phyloP scores from a whole-genome alignment of 2,888 invertebrate genomes.

The Pristionchus fissidentatus region DNA sequence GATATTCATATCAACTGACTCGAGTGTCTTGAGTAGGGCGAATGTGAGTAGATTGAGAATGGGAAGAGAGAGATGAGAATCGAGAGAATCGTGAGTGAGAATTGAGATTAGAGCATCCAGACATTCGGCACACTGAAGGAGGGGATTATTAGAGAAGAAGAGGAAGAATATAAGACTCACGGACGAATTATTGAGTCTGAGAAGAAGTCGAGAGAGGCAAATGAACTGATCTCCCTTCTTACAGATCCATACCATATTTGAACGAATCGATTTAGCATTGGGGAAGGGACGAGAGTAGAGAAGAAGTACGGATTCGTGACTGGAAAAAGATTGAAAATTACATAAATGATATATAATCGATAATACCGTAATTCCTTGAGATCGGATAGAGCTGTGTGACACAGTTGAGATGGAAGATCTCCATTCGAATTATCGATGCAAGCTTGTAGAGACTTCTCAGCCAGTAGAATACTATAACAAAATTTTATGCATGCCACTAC shows the following conservation, averaged over 20 bases:
- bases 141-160: too few relatives aligned
- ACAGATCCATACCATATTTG: background rate
- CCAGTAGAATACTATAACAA: background rate
- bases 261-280: background rate
- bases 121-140: background rate
- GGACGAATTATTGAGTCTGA: background rate
- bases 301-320: background rate
- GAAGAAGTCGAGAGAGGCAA: background rate
- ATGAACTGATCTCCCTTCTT: background rate
- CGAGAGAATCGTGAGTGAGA: background rate
- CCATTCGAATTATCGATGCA: background rate
- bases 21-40: background rate
- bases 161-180: background rate
- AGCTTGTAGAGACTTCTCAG: background rate
- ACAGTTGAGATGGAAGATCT: slow-evolving; percentile 17
- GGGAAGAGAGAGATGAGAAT: background rate
- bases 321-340: background rate
- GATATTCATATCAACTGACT: too few relatives aligned
- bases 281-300: background rate
- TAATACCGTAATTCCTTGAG: slow-evolving; percentile 30
- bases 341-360: background rate
- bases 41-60: background rate
- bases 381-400: background rate
- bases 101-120: background rate
- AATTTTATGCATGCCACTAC: background rate